phyloP scores from a whole-genome alignment of 2,113 vertebrate genomes.

The Rhipidura dahli region DNA sequence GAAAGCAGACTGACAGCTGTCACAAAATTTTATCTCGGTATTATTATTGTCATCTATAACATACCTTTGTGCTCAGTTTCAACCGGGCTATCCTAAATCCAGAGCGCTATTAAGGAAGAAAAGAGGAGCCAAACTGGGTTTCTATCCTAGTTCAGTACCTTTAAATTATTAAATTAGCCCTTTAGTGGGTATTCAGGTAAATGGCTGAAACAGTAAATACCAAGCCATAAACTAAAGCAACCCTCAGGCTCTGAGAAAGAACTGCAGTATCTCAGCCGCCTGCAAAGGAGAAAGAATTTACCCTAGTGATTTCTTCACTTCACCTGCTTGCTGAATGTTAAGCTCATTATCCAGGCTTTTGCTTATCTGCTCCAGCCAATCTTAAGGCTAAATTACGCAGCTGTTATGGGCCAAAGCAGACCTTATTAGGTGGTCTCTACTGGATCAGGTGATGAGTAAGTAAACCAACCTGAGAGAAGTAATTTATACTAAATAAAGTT shows the following conservation, averaged over 20 bases:
- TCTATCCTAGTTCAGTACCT: neutral
- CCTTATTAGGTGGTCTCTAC: neutral
- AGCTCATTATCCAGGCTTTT: neutral
- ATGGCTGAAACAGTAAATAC: neutral
- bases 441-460: neutral
- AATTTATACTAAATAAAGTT: neutral
- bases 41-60: neutral
- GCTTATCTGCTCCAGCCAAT: neutral
- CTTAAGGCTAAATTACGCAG: neutral
- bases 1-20: neutral
- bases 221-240: neutral
- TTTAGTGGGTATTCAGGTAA: neutral
- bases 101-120: neutral
- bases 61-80: neutral
- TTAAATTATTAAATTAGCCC: constrained; percentile 1
- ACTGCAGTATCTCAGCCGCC: neutral
- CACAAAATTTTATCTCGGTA: neutral
- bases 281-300: neutral
- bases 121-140: neutral
- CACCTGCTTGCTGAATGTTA: neutral
- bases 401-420: neutral
- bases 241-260: neutral
- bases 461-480: neutral
- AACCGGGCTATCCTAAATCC: neutral
- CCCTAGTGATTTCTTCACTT: neutral